Evolutionary conservation across 2,888 invertebrate genomes (phyloP).

Genomic region (Tridacna crocea): DNA sequence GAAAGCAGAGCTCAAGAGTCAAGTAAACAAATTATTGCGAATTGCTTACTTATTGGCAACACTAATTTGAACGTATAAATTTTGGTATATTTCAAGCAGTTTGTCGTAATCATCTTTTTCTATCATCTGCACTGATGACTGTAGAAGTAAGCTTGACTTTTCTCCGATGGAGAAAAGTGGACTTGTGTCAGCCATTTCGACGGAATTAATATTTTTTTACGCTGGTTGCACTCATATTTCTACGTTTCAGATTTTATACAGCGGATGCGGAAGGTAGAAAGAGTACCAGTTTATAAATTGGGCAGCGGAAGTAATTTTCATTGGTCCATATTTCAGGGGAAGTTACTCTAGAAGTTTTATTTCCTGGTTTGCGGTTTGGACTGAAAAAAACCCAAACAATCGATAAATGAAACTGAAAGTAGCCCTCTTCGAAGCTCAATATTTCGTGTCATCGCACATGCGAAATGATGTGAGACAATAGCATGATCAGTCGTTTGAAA

Average conservation of each 20-base stretch:
- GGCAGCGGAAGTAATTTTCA: too few species aligned
- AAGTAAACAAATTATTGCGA: too few species aligned
- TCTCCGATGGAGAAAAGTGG: not conserved
- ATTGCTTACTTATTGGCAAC: not conserved
- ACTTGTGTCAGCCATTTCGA: conserved; percentile 8
- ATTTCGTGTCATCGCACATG: not conserved
- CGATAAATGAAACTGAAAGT: too few species aligned
- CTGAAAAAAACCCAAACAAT: not conserved
- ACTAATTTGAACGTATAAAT: not conserved
- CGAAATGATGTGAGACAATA: not conserved
- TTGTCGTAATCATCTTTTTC: not conserved
- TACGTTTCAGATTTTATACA: too few species aligned
- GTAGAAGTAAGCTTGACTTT: not conserved
- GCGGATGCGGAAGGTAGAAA: too few species aligned
- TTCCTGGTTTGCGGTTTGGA: too few species aligned
- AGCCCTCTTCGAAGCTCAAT: too few species aligned
- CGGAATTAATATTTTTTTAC: not conserved
- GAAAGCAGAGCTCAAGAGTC: too few species aligned
- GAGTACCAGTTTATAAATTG: too few species aligned
- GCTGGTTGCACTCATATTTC: too few species aligned
- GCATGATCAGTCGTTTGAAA: conserved; percentile 19
- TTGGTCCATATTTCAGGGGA: too few species aligned
- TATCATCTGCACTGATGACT: not conserved
- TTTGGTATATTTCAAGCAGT: not conserved
- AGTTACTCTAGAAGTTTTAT: too few species aligned